phyloP scores from a whole-genome alignment of 2,113 vertebrate species.

The Gavialis gangeticus region DNA sequence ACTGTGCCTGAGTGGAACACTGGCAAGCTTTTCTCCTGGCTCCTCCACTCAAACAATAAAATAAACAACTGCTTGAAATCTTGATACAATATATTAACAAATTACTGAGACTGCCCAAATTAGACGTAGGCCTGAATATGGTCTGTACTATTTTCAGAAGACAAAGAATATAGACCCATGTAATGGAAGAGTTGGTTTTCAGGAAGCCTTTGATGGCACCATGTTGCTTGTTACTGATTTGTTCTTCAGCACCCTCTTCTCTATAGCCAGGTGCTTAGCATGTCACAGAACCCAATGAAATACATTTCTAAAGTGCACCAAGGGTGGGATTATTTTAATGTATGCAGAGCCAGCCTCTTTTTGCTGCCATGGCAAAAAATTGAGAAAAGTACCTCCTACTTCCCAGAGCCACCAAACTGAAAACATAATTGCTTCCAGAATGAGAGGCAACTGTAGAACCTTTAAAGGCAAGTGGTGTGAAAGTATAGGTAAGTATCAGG shows the following conservation, averaged over 20 bases:
- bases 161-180: neutral
- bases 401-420: accelerated
- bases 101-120: constrained; percentile 22
- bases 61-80: constrained; percentile 47
- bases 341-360: neutral
- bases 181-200: neutral
- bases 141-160: neutral
- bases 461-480: neutral
- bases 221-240: neutral
- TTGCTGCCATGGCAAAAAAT: neutral
- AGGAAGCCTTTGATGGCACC: accelerated
- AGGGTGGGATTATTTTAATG: neutral
- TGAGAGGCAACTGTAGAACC: accelerated
- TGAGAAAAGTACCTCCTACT: neutral
- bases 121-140: neutral
- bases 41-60: constrained; percentile 47
- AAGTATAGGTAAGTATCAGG: neutral
- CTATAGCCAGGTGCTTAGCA: neutral
- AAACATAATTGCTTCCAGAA: neutral
- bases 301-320: accelerated
- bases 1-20: neutral
- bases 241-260: neutral
- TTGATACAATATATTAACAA: constrained; percentile 7
- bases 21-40: constrained; percentile 34
- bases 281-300: neutral